phyloP scores from a whole-genome alignment of 2,113 vertebrate genomes.

The Halcyon senegalensis region DNA sequence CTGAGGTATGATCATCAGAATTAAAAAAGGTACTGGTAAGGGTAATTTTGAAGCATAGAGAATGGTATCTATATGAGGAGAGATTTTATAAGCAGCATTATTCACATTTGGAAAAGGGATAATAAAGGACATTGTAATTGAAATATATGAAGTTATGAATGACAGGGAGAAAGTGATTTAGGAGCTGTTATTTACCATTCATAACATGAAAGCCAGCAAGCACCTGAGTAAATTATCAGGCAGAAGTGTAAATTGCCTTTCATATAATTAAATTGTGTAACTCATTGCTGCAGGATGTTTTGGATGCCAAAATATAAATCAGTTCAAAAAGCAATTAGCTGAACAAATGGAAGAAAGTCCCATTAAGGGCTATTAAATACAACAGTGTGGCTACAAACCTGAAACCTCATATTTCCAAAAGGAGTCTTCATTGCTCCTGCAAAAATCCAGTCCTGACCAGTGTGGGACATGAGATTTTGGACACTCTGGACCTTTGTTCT shows the following conservation, averaged over 20 bases:
- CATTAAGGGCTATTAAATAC: slow-evolving; percentile 19
- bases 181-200: background rate
- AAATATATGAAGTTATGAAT: slow-evolving; percentile 23
- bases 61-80: background rate
- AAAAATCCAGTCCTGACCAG: background rate
- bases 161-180: slow-evolving; percentile 22
- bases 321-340: slow-evolving; percentile 42
- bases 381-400: background rate
- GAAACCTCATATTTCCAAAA: background rate
- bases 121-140: background rate
- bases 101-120: background rate
- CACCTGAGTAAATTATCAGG: background rate
- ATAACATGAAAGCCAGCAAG: background rate
- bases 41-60: background rate
- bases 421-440: background rate
- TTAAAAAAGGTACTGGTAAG: background rate
- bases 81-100: background rate
- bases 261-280: slow-evolving; percentile 46
- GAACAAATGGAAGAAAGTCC: background rate
- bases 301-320: slow-evolving; percentile 45
- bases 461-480: background rate
- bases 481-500: background rate
- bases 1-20: background rate
- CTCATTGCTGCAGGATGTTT: slow-evolving; percentile 43
- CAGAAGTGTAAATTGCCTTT: slow-evolving; percentile 36